These are phyloP conservation scores for Cnemophilus loriae DNA, from an alignment of 2,113 vertebrate genomes.

Conservation along the genomic window DNA sequence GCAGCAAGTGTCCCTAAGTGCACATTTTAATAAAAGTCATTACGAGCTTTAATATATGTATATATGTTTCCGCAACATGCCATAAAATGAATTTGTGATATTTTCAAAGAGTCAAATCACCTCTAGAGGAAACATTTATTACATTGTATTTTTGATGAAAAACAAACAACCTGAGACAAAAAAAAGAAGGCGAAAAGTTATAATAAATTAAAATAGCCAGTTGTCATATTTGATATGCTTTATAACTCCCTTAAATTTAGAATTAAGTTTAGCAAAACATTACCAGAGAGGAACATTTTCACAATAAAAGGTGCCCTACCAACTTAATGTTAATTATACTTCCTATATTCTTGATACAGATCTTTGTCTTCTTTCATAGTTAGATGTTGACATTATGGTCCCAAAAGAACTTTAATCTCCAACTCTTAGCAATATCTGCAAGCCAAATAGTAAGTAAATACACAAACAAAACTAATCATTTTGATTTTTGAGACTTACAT, in stretches of 20 bases:
- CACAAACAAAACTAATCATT: rapidly evolving
- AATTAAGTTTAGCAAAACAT: background rate
- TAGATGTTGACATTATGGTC: background rate
- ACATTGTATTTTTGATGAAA: background rate
- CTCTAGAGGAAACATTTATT: background rate
- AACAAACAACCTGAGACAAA: background rate
- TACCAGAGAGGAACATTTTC: background rate
- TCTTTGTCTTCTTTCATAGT: background rate
- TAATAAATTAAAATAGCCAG: background rate
- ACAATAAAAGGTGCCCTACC: background rate
- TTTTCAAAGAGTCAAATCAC: background rate
- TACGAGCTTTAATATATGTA: background rate
- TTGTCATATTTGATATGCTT: background rate
- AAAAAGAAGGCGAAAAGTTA: background rate
- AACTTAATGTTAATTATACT: background rate
- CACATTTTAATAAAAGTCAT: background rate
- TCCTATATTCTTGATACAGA: background rate
- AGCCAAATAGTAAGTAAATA: background rate
- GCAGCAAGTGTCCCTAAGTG: background rate
- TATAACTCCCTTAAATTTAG: background rate
- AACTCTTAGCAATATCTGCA: background rate
- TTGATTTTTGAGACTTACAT: background rate
- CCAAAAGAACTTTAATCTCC: background rate
- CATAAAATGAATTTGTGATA: background rate
- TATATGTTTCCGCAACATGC: rapidly evolving